Percentiles rank a stretch among this genome's conserved stretches.
Evolutionary conservation across 2,113 vertebrate species (phyloP).

Genomic region (Tenebrosternarchus preto): DNA sequence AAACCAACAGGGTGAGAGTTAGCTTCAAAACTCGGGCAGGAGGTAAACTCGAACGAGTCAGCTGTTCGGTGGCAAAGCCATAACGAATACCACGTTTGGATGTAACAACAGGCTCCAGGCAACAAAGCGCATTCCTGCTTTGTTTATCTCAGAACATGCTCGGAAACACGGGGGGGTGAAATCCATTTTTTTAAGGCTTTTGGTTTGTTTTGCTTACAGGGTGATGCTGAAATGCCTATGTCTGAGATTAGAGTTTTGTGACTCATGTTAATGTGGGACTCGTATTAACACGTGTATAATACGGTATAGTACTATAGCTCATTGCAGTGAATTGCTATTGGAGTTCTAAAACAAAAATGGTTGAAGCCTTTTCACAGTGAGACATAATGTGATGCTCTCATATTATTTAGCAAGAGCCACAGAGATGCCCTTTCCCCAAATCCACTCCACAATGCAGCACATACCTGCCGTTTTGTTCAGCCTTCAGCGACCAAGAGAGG

Average conservation of each 20-base stretch:
- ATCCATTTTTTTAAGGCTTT: constrained; percentile 13
- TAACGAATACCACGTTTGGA: constrained; percentile 40
- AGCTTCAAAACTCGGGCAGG: neutral
- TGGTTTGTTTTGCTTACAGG: constrained; percentile 17
- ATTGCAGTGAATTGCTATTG: constrained; percentile 32
- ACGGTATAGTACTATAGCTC: constrained; percentile 17
- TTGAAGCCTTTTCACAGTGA: neutral
- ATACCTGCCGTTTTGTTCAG: constrained; percentile 38
- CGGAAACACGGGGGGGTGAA: constrained; percentile 24
- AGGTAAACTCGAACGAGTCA: neutral
- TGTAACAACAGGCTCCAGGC: constrained; percentile 12
- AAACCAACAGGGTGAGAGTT: constrained; percentile 10
- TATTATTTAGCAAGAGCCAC: neutral
- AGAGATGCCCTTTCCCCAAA: constrained; percentile 21
- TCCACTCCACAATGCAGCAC: neutral
- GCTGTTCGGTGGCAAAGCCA: constrained; percentile 28
- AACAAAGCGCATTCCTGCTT: constrained; percentile 19
- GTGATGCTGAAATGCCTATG: constrained; percentile 39
- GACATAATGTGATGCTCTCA: neutral
- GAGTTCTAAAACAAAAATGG: neutral
- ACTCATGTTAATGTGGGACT: constrained; percentile 37
- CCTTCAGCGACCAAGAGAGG: constrained; percentile 1
- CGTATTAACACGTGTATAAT: constrained; percentile 24
- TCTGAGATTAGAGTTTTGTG: constrained; percentile 43
- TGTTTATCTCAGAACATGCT: constrained; percentile 23